Conservation (phyloP, 2,797 vertebrate genomes). For the Microctenopoma lineatum region DNA sequence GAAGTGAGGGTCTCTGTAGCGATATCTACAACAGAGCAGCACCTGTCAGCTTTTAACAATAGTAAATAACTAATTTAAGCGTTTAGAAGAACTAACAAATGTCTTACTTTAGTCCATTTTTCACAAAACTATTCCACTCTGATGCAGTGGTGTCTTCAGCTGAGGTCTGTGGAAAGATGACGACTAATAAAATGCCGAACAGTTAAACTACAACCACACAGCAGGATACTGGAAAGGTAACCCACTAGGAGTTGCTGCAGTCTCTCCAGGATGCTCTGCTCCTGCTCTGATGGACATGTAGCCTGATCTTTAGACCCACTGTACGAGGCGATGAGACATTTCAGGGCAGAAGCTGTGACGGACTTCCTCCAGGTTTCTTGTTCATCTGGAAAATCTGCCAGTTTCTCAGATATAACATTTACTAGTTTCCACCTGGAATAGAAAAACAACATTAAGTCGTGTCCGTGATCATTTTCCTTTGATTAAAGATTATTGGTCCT, state of each 20-base stretch:
- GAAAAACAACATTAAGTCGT: neutral
- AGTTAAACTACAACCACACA: neutral
- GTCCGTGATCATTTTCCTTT: neutral
- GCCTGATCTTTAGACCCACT: slow-evolving; percentile 73
- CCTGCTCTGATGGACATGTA: slow-evolving; percentile 65
- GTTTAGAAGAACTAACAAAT: neutral
- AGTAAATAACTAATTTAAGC: too few relatives aligned
- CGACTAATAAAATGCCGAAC: neutral
- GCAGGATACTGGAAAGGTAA: slow-evolving; percentile 3
- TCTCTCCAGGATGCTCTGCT: slow-evolving; percentile 84
- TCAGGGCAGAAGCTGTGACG: slow-evolving; percentile 83
- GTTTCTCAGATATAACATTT: slow-evolving; percentile 83
- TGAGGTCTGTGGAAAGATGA: slow-evolving; percentile 68
- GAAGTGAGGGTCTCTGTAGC: slow-evolving; percentile 86
- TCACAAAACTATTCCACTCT: slow-evolving; percentile 92
- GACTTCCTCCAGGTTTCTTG: slow-evolving; percentile 83
- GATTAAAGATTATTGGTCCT: slow-evolving; percentile 2
- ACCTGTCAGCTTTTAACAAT: neutral
- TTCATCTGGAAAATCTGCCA: slow-evolving; percentile 75
- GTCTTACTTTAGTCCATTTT: slow-evolving; percentile 92
- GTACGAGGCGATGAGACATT: slow-evolving; percentile 83
- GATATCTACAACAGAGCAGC: slow-evolving; percentile 79
- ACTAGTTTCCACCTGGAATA: slow-evolving; percentile 88
- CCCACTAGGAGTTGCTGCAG: slow-evolving; percentile 85
- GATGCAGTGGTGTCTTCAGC: slow-evolving; percentile 79